Evolutionary conservation across 1,140 invertebrate genomes (phyloP).

Genomic region (Drosophila trapezifrons): DNA sequence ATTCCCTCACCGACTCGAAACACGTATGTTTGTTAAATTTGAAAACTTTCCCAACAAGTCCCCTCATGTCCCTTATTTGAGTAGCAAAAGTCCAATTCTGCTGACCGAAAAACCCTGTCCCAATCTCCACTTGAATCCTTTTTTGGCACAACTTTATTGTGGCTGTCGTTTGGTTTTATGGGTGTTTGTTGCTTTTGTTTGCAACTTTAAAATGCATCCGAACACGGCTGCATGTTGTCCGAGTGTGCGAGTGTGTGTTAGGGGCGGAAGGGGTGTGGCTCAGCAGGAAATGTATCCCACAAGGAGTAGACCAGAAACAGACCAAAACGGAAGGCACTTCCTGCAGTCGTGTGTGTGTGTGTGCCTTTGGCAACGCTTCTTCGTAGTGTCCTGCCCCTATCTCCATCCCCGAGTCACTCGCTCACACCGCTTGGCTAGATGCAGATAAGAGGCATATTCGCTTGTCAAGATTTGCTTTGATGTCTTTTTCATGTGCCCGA

Average conservation of each 20-base stretch:
- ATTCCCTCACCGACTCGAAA: conserved; percentile 12
- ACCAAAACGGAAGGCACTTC: conserved; percentile 57
- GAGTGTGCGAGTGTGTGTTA: background rate
- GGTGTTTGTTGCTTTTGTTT: conserved; percentile 40
- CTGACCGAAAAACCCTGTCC: conserved; percentile 36
- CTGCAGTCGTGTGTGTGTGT: conserved; percentile 23
- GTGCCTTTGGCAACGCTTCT: conserved; percentile 20
- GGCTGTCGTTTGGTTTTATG: conserved; percentile 33
- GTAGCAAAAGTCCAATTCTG: conserved; percentile 41
- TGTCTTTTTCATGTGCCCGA: conserved; percentile 79
- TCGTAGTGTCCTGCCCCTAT: conserved; percentile 9
- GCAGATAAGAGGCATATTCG: conserved; percentile 75
- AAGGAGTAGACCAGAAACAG: conserved; percentile 54
- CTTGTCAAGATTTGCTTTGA: conserved; percentile 81
- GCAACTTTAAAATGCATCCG: conserved; percentile 71
- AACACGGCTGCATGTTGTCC: conserved; percentile 40
- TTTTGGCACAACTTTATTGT: conserved; percentile 61
- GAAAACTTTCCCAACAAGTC: conserved; percentile 32
- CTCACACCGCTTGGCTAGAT: conserved; percentile 45
- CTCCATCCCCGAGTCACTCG: background rate
- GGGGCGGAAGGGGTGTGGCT: conserved; percentile 12
- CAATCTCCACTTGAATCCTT: conserved; percentile 28
- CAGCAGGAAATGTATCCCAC: conserved; percentile 71
- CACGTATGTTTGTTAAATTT: conserved; percentile 34
- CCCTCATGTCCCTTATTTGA: conserved; percentile 30